Evolutionary conservation across 2,797 vertebrate species (phyloP).

Genomic region (Chelon labrosus): DNA sequence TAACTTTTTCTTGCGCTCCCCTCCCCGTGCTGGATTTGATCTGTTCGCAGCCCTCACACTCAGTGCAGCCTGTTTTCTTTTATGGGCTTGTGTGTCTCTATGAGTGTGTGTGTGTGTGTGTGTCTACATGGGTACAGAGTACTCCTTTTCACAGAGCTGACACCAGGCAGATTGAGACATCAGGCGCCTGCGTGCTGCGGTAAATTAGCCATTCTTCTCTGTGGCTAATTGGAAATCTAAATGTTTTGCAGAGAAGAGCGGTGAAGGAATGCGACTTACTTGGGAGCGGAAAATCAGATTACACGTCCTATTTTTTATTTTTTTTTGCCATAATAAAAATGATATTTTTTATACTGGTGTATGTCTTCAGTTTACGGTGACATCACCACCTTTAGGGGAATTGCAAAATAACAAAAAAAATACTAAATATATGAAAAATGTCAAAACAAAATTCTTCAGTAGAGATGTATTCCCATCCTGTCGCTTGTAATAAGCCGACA

Average conservation of each 20-base stretch:
- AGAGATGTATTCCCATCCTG: slow-evolving; percentile 63
- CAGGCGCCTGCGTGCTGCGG: slow-evolving; percentile 89
- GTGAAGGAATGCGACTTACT: slow-evolving; percentile 53
- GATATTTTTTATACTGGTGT: slow-evolving; percentile 24
- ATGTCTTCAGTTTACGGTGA: slow-evolving; percentile 31
- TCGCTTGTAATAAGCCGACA: slow-evolving; percentile 75
- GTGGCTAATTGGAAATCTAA: slow-evolving; percentile 97
- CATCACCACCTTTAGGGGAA: slow-evolving; percentile 22
- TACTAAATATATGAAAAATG: slow-evolving; percentile 23
- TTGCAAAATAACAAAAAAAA: slow-evolving; percentile 26
- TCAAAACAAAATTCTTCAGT: slow-evolving; percentile 32
- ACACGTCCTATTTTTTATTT: slow-evolving; percentile 11
- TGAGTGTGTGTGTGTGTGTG: slow-evolving; percentile 79
- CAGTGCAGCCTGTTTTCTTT: slow-evolving; percentile 47
- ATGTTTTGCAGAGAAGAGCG: slow-evolving; percentile 85
- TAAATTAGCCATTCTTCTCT: slow-evolving; percentile 95
- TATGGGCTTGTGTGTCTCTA: slow-evolving; percentile 69
- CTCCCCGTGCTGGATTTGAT: slow-evolving; percentile 32
- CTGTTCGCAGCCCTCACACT: slow-evolving; percentile 42
- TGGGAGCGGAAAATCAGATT: slow-evolving; percentile 63
- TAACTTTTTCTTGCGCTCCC: slow-evolving; percentile 31
- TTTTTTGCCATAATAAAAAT: neutral
- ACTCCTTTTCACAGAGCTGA: slow-evolving; percentile 92
- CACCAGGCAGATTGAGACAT: slow-evolving; percentile 97
- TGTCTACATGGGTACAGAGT: slow-evolving; percentile 79